Evolutionary conservation across 1,140 invertebrate genomes (phyloP).

Genomic region (Trissolcus basalis): DNA sequence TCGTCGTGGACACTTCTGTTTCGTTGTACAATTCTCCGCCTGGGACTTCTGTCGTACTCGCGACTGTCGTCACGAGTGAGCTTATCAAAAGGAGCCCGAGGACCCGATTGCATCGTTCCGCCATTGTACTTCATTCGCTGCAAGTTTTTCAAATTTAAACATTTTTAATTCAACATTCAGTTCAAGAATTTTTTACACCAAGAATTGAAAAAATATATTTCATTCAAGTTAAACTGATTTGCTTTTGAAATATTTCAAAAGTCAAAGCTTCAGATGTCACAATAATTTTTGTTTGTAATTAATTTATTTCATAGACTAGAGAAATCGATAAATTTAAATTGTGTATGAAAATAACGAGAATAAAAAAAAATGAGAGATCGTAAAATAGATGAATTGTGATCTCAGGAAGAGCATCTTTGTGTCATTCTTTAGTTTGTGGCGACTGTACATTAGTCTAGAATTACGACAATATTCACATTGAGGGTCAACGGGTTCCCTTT

Average conservation of each 20-base stretch:
- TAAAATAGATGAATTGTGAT: not conserved
- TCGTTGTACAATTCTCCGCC: slow-evolving; percentile 56
- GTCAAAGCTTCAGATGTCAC: too few species aligned
- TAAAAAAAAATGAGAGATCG: too few species aligned
- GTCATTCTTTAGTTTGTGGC: slow-evolving; percentile 29
- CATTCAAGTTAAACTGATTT: too few species aligned
- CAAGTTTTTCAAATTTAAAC: slow-evolving; percentile 15
- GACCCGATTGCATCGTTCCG: slow-evolving; percentile 62
- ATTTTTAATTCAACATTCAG: not conserved
- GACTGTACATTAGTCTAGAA: slow-evolving; percentile 30
- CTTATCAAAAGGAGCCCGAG: slow-evolving; percentile 65
- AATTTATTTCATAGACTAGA: too few species aligned
- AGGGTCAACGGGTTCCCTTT: slow-evolving; percentile 39
- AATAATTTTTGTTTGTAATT: too few species aligned
- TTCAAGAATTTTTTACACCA: too few species aligned
- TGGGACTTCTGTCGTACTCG: slow-evolving; percentile 62
- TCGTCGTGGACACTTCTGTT: slow-evolving; percentile 51
- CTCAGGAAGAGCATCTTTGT: slow-evolving; percentile 28
- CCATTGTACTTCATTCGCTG: slow-evolving; percentile 71
- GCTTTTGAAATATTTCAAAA: too few species aligned
- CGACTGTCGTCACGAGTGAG: slow-evolving; percentile 40
- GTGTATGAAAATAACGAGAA: too few species aligned
- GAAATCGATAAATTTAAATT: too few species aligned
- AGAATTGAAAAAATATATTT: too few species aligned
- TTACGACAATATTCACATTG: slow-evolving; percentile 36